Percentiles rank a stretch among this genome's conserved stretches.
Evolutionary conservation across 1,140 invertebrate species (phyloP).

Genomic region (Lutraria rhynchaena): DNA sequence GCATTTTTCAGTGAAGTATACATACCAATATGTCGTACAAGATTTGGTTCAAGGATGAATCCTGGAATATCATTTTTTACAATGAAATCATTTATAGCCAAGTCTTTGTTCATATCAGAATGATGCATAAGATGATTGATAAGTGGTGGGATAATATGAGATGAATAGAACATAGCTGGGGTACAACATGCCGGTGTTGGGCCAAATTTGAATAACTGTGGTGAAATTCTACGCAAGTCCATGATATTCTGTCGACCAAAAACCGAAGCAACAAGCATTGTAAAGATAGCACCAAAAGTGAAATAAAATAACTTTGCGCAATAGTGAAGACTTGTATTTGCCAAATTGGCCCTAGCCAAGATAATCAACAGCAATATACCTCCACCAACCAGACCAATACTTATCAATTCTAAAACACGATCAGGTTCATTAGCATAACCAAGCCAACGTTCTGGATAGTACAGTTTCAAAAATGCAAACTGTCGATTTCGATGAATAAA

Average conservation of each 20-base stretch:
- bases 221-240: slow-evolving; percentile 58
- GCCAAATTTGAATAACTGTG: slow-evolving; percentile 53
- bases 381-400: slow-evolving; percentile 47
- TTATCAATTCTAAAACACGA: slow-evolving; percentile 58
- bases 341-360: not conserved
- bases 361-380: slow-evolving; percentile 12
- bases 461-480: slow-evolving; percentile 64
- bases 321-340: not conserved
- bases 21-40: slow-evolving; percentile 53
- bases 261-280: slow-evolving; percentile 25
- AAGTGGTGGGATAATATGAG: slow-evolving; percentile 37
- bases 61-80: slow-evolving; percentile 41
- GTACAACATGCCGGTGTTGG: slow-evolving; percentile 62
- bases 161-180: slow-evolving; percentile 64
- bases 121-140: slow-evolving; percentile 42
- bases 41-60: slow-evolving; percentile 53
- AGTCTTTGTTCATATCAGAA: slow-evolving; percentile 31
- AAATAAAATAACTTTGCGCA: slow-evolving; percentile 22
- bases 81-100: slow-evolving; percentile 46
- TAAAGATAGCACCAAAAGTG: slow-evolving; percentile 35
- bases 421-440: slow-evolving; percentile 61
- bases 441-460: slow-evolving; percentile 63
- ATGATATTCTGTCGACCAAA: slow-evolving; percentile 62
- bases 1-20: slow-evolving; percentile 22
- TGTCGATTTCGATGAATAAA: not conserved